Evolutionary conservation across 2,888 invertebrate species (phyloP).

Genomic region (Craniophora ligustri): DNA sequence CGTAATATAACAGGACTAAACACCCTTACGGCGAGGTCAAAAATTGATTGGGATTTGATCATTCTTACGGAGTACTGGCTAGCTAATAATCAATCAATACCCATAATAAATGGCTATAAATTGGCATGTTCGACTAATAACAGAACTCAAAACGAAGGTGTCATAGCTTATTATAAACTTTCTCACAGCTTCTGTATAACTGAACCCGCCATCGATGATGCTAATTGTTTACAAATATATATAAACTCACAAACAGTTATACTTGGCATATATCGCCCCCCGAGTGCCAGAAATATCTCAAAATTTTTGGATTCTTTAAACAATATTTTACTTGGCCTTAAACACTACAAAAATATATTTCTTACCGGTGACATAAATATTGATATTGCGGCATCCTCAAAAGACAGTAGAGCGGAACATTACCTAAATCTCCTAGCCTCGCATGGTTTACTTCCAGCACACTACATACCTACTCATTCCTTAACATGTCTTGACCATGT

Average conservation of each 20-base stretch:
- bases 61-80: too few species aligned
- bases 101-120: not conserved
- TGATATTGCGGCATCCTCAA: not conserved
- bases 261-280: not conserved
- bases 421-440: not conserved
- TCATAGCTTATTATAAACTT: not conserved
- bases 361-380: not conserved
- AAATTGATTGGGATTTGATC: too few species aligned
- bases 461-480: not conserved
- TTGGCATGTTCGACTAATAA: not conserved
- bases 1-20: too few species aligned
- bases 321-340: not conserved
- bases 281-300: not conserved
- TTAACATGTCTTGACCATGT: conserved; percentile 1
- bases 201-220: not conserved
- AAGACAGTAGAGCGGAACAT: not conserved
- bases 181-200: not conserved
- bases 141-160: not conserved
- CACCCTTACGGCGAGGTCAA: too few species aligned
- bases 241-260: not conserved
- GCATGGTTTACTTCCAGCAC: not conserved
- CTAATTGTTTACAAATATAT: not conserved
- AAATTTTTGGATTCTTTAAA: not conserved
- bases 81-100: not conserved
- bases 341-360: not conserved